Evolutionary conservation across 2,797 vertebrate species (phyloP), one percentile per base, ranked within the genome.

Genomic region (Argyrosomus regius): DNA sequence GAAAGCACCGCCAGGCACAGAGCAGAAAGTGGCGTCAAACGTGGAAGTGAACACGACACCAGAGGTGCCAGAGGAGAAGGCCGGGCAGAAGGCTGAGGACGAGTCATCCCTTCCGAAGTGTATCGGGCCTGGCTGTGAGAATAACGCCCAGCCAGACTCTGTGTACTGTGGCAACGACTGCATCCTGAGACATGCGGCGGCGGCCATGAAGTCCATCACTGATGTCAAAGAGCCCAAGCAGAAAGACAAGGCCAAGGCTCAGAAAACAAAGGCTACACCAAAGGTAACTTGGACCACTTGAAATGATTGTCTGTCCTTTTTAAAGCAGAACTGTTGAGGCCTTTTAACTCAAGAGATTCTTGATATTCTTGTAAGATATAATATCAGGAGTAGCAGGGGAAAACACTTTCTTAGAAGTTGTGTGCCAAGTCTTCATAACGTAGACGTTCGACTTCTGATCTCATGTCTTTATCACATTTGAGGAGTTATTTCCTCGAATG

Each of bases 141-240:
- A 93, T 0, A 93, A 96, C 48, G 98, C 98, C 17, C 97, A 97
- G 87, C 96, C 97, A 0, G 98, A 99, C 88, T 99, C 98, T 0
- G 98, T 99, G 39, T 99, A 99, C 90, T 99, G 98, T 67, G 97
- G 98, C 81, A 97, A 93, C 0, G 97, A 97, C 87, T 99, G 98
- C 66, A 99, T 99, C 82, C 96, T 99, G 77, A 97, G 96, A 85
- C 98, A 99, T 0, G 98, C 98, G 0, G 98, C 98, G 0, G 98
- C 97, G 0, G 95, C 98, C 17, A 99, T 99, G 97, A 98, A 96
- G 91, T 96, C 96, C 76, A 92, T 99, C 77, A 97, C 96, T 20
- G 96, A 97, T 11, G 94, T 96, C 82, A 98, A 97, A 94, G 97
- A 99, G 48, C 88, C 94, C 59, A 97, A 95, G 91, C 72, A 92